Evolutionary conservation across 2,113 vertebrate species (phyloP).

Genomic region (Strix aluco): DNA sequence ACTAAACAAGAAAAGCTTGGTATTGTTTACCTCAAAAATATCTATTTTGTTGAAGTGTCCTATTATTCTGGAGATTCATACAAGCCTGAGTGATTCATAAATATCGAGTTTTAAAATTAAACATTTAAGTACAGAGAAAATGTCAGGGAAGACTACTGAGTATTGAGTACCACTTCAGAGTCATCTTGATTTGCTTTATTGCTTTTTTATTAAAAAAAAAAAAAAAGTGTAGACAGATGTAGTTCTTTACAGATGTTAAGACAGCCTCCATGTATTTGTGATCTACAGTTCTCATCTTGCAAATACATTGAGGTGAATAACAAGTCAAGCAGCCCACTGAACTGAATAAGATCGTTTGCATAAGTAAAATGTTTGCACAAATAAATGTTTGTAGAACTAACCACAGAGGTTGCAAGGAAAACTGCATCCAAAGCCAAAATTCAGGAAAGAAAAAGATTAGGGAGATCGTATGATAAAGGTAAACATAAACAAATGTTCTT

Average conservation of each 20-base stretch:
- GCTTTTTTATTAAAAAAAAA: background rate
- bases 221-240: background rate
- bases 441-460: background rate
- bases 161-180: background rate
- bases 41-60: background rate
- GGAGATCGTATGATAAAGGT: background rate
- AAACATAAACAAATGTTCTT: background rate
- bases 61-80: background rate
- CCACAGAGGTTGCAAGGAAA: background rate
- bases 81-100: background rate
- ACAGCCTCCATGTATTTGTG: background rate
- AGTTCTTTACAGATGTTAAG: background rate
- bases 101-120: background rate
- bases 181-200: background rate
- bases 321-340: background rate
- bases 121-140: background rate
- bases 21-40: background rate
- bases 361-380: background rate
- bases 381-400: background rate
- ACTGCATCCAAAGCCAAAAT: background rate
- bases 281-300: background rate
- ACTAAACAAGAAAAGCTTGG: background rate
- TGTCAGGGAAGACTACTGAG: background rate
- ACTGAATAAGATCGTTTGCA: background rate
- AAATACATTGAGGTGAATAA: background rate